These are phyloP conservation scores for Gymnobelideus leadbeateri DNA, from an alignment of 2,113 vertebrate species.

Conservation along the genomic window DNA sequence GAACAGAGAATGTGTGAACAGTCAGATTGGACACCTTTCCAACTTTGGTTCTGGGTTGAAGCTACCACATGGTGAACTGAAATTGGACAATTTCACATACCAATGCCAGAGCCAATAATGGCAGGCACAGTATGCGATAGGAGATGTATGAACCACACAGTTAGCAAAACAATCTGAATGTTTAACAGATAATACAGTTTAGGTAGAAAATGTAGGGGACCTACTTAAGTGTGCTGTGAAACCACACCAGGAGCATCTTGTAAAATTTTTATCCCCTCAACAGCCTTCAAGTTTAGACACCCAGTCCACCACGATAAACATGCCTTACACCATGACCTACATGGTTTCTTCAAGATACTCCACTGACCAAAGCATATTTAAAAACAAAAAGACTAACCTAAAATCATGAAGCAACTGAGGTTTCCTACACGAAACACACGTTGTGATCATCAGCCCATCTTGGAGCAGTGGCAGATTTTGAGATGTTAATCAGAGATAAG, in stretches of 20 bases:
- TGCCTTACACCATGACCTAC: not conserved
- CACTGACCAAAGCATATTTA: not conserved
- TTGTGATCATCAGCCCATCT: not conserved
- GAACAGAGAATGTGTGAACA: not conserved
- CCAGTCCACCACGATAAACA: not conserved
- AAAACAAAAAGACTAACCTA: not conserved
- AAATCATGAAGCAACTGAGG: not conserved
- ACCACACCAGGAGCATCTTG: not conserved
- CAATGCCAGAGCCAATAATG: not conserved
- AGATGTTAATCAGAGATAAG: slow-evolving; percentile 30
- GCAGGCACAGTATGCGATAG: not conserved
- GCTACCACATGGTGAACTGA: not conserved
- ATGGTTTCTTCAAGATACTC: not conserved
- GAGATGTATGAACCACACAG: not conserved
- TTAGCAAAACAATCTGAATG: not conserved
- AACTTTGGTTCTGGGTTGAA: not conserved
- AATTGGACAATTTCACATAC: not conserved
- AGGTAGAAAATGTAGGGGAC: not conserved
- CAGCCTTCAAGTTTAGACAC: not conserved
- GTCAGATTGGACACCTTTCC: not conserved
- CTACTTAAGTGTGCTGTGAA: not conserved
- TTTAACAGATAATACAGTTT: not conserved
- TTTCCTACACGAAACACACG: not conserved
- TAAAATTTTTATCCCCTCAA: not conserved
- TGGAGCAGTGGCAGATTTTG: not conserved